These are phyloP conservation scores for Berghia stephanieae DNA, from an alignment of 1,140 invertebrate species.

Conservation along the genomic window DNA sequence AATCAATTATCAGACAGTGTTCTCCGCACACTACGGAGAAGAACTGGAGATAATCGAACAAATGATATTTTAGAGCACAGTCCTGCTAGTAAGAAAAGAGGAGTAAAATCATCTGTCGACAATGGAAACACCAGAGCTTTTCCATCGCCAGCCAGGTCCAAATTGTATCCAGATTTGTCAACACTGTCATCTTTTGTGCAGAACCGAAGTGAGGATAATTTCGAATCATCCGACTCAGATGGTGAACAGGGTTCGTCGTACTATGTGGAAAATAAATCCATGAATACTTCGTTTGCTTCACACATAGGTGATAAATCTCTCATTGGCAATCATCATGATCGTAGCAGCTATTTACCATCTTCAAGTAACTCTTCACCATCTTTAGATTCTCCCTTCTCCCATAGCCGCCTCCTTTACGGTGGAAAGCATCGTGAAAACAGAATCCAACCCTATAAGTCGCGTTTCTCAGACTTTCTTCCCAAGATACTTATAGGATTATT, in stretches of 20 bases:
- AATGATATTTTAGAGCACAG: background rate
- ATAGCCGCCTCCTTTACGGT: constrained; percentile 30
- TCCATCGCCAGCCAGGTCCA: constrained; percentile 20
- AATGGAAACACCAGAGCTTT: constrained; percentile 21
- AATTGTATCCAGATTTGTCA: constrained; percentile 36
- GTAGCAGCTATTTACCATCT: background rate
- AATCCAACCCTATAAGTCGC: constrained; percentile 30
- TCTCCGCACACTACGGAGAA: constrained; percentile 22
- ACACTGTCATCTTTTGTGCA: constrained; percentile 1
- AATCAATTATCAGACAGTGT: constrained; percentile 17
- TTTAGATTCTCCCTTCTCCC: background rate
- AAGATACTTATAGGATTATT: constrained; percentile 34
- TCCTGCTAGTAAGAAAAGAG: background rate
- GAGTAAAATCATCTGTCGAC: background rate
- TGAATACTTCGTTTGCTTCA: constrained; percentile 53
- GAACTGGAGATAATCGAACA: constrained; percentile 4
- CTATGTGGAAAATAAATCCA: constrained; percentile 52
- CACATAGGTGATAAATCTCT: constrained; percentile 27
- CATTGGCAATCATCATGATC: background rate
- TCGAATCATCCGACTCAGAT: constrained; percentile 57
- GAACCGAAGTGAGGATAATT: constrained; percentile 33
- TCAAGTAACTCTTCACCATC: constrained; percentile 2
- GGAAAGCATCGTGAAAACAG: constrained; percentile 1
- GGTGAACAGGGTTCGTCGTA: constrained; percentile 51
- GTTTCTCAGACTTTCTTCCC: constrained; percentile 17